phyloP scores from a whole-genome alignment of 92 coral and sea anemone genomes.

The Micromussa lordhowensis region DNA sequence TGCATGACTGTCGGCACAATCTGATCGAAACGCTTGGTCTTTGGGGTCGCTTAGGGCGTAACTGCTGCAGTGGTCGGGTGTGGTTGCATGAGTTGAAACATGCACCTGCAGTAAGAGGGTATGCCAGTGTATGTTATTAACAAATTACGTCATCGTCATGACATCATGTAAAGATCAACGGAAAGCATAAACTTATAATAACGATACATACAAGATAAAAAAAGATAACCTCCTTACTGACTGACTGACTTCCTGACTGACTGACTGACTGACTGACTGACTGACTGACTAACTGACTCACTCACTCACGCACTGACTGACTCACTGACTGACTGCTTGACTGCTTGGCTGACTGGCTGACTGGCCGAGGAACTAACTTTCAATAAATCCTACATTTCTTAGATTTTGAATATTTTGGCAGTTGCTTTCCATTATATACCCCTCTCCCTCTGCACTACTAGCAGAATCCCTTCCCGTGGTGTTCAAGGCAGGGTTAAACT shows the following conservation, averaged over 20 bases:
- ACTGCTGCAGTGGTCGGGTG: conserved; percentile 15
- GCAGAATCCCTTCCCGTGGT: neutral
- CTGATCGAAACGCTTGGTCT: conserved; percentile 4
- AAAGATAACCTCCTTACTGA: no score
- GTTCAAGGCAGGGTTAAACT: neutral
- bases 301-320: no score
- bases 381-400: neutral
- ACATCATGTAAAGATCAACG: neutral
- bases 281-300: no score
- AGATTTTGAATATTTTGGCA: neutral
- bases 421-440: neutral
- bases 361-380: no score
- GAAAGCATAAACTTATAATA: neutral
- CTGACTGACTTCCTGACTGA: no score
- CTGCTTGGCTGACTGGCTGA: no score
- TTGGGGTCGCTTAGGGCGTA: conserved; percentile 46
- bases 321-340: no score
- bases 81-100: conserved; percentile 2
- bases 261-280: no score
- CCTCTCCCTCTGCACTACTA: neutral
- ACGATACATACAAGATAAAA: no score
- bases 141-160: neutral
- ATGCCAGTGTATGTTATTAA: neutral
- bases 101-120: neutral
- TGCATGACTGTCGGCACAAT: conserved; percentile 37